Evolutionary conservation across 2,113 vertebrate species (phyloP), one percentile per base, ranked within the genome.

Genomic region (Phalacrocorax pelagicus): DNA sequence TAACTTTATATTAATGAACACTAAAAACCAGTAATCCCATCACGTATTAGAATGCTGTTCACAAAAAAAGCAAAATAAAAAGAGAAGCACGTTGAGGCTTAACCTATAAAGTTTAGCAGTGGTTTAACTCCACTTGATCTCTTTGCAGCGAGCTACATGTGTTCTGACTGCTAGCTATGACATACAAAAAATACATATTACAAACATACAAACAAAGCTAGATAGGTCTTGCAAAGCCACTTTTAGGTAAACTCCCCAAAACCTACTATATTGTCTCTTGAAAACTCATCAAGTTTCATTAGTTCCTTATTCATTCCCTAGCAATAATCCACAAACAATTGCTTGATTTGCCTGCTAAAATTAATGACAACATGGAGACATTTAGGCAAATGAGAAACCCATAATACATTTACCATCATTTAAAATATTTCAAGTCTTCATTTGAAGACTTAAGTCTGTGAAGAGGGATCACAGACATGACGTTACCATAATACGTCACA

Each of bases 231-330:
- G n/a, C 13, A 93, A 94, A 85, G 22, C 17, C 16, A 23, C 9
- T 84, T 88, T 81, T 23, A 73, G 16, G 5, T 47, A 51, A 57
- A 73, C 44, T 74, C 27, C 18, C 18, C 11, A 44, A 16, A 67
- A 88, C 6, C 11, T 30, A 80, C 44, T 11, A 59, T 19, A 65
- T 2, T 21, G 23, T 16, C 44, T 87, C 66, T 44, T 73, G 17
- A 86, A 93, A 94, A 72, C 7, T 67, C n/a, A 88, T 34, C 24
- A 70, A 27, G 15, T 81, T 91, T 79, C 30, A 77, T 27, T 55
- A 70, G 21, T 54, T 81, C 21, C 9, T 26, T 81, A 27, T 38
- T 72, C 34, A 78, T 16, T 81, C 61, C 44, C 18, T 52, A 88
- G 46, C 26, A 73, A 57, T 38, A 86, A 70, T 58, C 18, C n/a